These are phyloP conservation scores for Catotricha subobsoleta DNA, from an alignment of 2,888 invertebrate genomes.

Conservation along the genomic window DNA sequence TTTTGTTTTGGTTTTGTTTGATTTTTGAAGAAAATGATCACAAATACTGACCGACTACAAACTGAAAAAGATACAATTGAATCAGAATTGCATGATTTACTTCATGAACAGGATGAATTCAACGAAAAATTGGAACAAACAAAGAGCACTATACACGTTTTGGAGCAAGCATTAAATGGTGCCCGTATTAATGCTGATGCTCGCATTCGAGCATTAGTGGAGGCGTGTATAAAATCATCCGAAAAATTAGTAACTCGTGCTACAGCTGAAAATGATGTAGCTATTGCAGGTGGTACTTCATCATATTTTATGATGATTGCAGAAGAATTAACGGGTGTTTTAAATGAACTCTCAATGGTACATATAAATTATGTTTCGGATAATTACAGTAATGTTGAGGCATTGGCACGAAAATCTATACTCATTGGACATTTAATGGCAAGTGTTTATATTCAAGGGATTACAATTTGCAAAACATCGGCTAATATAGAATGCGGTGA, in stretches of 20 bases:
- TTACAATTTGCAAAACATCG: conserved; percentile 58
- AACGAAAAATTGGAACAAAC: conserved; percentile 32
- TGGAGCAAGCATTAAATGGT: conserved; percentile 17
- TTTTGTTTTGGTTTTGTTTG: background rate
- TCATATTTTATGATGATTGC: conserved; percentile 17
- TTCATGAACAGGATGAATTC: conserved; percentile 47
- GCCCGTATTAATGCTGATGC: conserved; percentile 21
- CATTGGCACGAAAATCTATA: conserved; percentile 16
- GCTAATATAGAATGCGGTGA: conserved; percentile 48
- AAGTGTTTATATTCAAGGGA: conserved; percentile 49
- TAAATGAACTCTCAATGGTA: conserved; percentile 15
- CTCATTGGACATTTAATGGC: conserved; percentile 33
- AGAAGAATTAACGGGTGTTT: conserved; percentile 15
- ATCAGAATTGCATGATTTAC: conserved; percentile 44
- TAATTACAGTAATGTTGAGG: conserved; percentile 17
- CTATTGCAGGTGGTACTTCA: conserved; percentile 14
- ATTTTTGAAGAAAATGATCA: conserved; percentile 36
- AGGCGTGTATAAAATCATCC: conserved; percentile 16
- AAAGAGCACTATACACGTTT: conserved; percentile 15
- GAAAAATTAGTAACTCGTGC: conserved; percentile 15
- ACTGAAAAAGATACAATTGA: conserved; percentile 31
- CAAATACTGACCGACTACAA: conserved; percentile 41
- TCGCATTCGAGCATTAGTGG: conserved; percentile 17
- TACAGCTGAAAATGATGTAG: conserved; percentile 16
- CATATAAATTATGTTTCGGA: conserved; percentile 20